Evolutionary conservation across 2,888 invertebrate genomes (phyloP), one percentile per base, ranked within the genome.

Genomic region (Nysson spinosus): DNA sequence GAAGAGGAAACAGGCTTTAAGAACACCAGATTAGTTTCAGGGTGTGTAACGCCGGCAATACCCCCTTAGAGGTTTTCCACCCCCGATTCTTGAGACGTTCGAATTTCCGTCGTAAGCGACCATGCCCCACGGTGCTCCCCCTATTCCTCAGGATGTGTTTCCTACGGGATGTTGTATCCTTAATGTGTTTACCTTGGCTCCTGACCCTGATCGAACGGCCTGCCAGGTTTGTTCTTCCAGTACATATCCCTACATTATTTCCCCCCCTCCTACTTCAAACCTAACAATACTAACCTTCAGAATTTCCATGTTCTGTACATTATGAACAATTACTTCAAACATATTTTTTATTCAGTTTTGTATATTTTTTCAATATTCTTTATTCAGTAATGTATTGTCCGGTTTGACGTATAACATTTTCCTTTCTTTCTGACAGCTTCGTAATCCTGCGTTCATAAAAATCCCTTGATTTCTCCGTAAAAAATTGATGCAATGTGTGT

Each of bases 141-240:
- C 55, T 16, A 52, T 46, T 30, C 78, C 74, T 79, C 77, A 76
- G 78, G 78, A 81, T 78, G 78, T 76, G 79, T 81, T 82, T 83
- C 79, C 81, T 78, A 72, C 80, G 77, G 82, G 79, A 84, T 80
- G 81, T 82, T 80, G 79, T 81, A 82, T 80, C 82, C 84, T 80
- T 84, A 85, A 85, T 85, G 84, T 84, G 83, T 85, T 85, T 85
- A 83, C 83, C 82, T 82, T 84, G 72, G 79, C 82, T 81, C 75
- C 81, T 79, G 83, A 82, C 82, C 80, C 80, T 74, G 80, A 74
- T 83, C 76, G 80, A 79, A 78, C 69, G 72, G 43, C 56, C 54
- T 61, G 39, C 47, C 50, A 35, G 35, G 20, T 34, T 50, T 32
- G 42, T n/a, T n/a, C 40, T 42, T 54, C 34, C 11, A 11, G 26